phyloP scores from a whole-genome alignment of 2,113 vertebrate genomes.

The Eubucco bourcierii region DNA sequence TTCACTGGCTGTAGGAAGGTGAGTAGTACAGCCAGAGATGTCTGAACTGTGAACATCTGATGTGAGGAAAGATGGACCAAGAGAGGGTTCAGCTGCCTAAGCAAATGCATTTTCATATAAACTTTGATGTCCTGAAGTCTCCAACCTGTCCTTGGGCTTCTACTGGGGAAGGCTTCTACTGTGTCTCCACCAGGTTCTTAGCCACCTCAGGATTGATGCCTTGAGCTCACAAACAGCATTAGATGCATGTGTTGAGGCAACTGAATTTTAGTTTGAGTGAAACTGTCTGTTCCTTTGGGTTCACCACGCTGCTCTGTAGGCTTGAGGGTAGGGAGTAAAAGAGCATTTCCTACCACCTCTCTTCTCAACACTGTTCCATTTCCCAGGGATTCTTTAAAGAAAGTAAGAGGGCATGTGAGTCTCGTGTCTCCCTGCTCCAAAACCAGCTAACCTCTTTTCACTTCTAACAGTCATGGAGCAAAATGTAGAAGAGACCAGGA shows the following conservation, averaged over 20 bases:
- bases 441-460: background rate
- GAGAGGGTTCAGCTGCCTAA: background rate
- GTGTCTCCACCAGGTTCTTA: background rate
- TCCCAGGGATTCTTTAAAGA: background rate
- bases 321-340: background rate
- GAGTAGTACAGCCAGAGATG: background rate
- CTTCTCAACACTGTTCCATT: background rate
- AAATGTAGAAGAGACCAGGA: background rate
- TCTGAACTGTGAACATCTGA: background rate
- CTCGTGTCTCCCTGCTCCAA: background rate
- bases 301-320: background rate
- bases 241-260: background rate
- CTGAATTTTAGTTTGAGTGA: background rate
- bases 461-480: background rate
- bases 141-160: background rate
- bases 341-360: background rate
- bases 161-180: background rate
- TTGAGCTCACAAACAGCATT: background rate
- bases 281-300: background rate
- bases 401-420: background rate
- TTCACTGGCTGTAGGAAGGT: background rate
- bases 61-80: background rate
- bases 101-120: background rate
- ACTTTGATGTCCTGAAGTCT: background rate
- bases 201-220: background rate